phyloP scores from a whole-genome alignment of 2,888 invertebrate species.

The Congeria kusceri region DNA sequence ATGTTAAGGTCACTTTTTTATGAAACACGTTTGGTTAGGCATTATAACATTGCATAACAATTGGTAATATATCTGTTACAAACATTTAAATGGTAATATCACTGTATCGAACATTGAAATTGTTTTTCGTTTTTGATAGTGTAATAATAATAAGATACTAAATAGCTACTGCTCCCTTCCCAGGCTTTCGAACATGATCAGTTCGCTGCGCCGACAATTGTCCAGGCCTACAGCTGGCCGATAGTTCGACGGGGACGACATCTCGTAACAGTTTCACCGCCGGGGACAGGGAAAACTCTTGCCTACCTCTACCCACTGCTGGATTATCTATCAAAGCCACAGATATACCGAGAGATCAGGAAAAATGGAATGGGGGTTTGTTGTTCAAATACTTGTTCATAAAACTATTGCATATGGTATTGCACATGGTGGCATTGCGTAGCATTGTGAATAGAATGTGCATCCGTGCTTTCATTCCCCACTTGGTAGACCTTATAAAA shows the following conservation, averaged over 20 bases:
- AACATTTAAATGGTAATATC: too few relatives aligned
- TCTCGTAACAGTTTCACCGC: slow-evolving; percentile 88
- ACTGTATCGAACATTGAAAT: too few relatives aligned
- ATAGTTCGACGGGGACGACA: slow-evolving; percentile 89
- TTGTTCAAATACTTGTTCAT: slow-evolving; percentile 9
- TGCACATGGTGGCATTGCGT: too few relatives aligned
- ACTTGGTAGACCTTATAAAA: too few relatives aligned
- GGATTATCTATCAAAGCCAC: slow-evolving; percentile 87
- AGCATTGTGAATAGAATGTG: background rate
- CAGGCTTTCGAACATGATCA: slow-evolving; percentile 62
- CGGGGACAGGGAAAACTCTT: slow-evolving; percentile 87
- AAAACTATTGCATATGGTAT: too few relatives aligned
- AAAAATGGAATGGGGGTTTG: slow-evolving; percentile 78
- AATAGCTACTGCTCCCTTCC: too few relatives aligned
- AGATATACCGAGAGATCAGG: slow-evolving; percentile 78
- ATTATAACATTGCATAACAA: too few relatives aligned
- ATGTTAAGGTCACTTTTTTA: too few relatives aligned
- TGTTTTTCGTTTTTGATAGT: too few relatives aligned
- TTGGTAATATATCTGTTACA: too few relatives aligned
- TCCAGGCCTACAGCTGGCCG: slow-evolving; percentile 91
- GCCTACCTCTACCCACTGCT: slow-evolving; percentile 90
- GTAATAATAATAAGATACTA: too few relatives aligned
- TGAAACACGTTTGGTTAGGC: too few relatives aligned
- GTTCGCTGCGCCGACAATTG: slow-evolving; percentile 86
- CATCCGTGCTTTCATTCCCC: background rate